Conservation (phyloP, 2,113 vertebrate genomes). For the Herpailurus yagouaroundi region DNA sequence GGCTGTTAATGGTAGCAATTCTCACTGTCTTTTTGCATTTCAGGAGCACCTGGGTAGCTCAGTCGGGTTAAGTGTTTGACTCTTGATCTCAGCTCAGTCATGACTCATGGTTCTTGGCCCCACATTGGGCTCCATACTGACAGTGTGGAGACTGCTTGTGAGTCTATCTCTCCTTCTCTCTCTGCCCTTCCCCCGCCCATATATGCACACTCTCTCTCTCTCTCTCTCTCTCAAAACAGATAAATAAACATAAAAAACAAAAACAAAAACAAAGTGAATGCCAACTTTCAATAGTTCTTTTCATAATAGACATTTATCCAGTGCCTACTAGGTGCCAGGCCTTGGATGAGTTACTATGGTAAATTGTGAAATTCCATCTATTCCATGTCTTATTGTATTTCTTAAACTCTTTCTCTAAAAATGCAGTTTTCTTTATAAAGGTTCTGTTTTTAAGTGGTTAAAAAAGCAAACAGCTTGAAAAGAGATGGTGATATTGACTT, state of each 20-base stretch:
- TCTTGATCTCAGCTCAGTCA: too few species aligned
- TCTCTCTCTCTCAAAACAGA: too few species aligned
- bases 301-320: background rate
- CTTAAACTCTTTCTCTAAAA: background rate
- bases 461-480: conserved; percentile 15
- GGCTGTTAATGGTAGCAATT: background rate
- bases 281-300: background rate
- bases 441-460: background rate
- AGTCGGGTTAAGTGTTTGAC: too few species aligned
- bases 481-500: background rate
- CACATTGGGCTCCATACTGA: too few species aligned
- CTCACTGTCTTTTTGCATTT: background rate
- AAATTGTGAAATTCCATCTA: background rate
- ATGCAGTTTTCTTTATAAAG: background rate
- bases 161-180: too few species aligned
- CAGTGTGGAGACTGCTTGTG: too few species aligned
- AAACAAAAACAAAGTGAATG: too few species aligned
- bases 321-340: background rate
- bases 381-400: background rate
- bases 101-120: too few species aligned
- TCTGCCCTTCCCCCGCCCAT: too few species aligned
- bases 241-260: too few species aligned
- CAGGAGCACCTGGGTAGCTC: too few species aligned
- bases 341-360: background rate
- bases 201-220: too few species aligned